A percentile compares a stretch with the other conserved stretches of the same genome.
Evolutionary conservation across 2,113 vertebrate genomes (phyloP).

Genomic region (Phaethon lepturus): DNA sequence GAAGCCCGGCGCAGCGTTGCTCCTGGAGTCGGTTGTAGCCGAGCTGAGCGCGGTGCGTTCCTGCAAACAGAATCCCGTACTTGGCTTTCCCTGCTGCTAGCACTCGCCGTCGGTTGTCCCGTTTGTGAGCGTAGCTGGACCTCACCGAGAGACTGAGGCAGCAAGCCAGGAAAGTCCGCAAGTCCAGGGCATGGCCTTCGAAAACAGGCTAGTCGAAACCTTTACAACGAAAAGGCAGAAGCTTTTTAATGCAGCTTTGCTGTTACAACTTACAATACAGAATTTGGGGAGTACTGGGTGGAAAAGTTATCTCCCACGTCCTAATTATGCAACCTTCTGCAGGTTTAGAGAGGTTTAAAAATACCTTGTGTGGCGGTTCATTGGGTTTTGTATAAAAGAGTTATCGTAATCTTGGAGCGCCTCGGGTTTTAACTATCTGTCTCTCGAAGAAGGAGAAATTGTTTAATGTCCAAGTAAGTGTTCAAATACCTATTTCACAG

Average conservation of each 20-base stretch:
- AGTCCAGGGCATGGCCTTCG: not conserved
- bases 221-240: not conserved
- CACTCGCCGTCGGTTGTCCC: fast-evolving
- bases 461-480: not conserved
- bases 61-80: fast-evolving
- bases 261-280: not conserved
- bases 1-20: not conserved
- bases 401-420: not conserved
- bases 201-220: not conserved
- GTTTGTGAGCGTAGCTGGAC: not conserved
- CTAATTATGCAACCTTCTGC: not conserved
- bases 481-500: not conserved
- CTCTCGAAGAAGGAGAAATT: not conserved
- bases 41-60: not conserved
- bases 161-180: not conserved
- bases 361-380: not conserved
- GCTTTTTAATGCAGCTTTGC: not conserved
- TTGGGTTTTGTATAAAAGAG: not conserved
- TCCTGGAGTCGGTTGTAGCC: not conserved
- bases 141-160: not conserved
- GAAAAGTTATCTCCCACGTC: slow-evolving; percentile 16
- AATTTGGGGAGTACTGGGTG: not conserved
- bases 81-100: not conserved
- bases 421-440: not conserved
- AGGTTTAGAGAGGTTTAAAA: slow-evolving; percentile 3